Conservation (phyloP, 2,888 invertebrate species). For the Petrolisthes manimaculis region DNA sequence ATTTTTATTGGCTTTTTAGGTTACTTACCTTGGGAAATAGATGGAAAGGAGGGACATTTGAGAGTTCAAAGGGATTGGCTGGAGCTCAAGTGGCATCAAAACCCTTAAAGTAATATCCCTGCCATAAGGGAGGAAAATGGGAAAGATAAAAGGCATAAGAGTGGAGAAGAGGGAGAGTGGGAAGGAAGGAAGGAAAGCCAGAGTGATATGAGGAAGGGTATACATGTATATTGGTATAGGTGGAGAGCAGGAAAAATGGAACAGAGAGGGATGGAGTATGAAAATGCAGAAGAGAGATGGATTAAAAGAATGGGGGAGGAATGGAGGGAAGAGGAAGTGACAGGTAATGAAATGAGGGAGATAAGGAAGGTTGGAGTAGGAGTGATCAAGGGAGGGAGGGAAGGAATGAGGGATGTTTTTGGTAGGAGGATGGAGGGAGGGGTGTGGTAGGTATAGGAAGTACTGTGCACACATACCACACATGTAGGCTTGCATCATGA, state of each 20-base stretch:
- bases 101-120: no score
- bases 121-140: background rate
- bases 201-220: background rate
- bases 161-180: background rate
- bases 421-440: background rate
- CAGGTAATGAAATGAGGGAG: background rate
- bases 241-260: background rate
- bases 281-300: background rate
- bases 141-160: background rate
- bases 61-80: background rate
- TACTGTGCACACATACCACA: no score
- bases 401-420: background rate
- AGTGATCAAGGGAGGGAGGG: background rate
- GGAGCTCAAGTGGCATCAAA: no score
- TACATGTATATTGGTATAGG: background rate
- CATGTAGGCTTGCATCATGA: no score
- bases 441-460: background rate
- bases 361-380: background rate
- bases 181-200: background rate
- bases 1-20: no score
- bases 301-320: background rate
- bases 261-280: background rate
- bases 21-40: no score
- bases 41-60: no score
- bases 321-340: background rate